Evolutionary conservation across 1,140 invertebrate genomes (phyloP), one percentile per base, ranked within the genome.

Genomic region (Anastatus disparis): DNA sequence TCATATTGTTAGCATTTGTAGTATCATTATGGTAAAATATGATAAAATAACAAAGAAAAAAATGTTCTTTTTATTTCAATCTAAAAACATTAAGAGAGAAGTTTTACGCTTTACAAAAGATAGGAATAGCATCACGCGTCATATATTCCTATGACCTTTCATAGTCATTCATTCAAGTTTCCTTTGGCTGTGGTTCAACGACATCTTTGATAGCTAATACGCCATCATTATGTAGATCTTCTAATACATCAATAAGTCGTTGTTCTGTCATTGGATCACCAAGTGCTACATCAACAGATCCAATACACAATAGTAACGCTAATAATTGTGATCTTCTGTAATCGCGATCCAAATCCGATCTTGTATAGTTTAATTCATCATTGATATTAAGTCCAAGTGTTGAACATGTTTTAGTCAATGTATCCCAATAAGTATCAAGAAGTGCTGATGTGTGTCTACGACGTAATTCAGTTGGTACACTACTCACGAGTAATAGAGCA

Each of bases 401-500:
- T 2, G 78, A 79, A 75, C 88, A 88, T 44, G 88, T 88, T 0
- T 75, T 79, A 26, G 87, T 89, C 10, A 94, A 86, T 12, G 87
- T 83, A 29, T 88, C 82, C 87, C 91, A 93, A 77, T 94, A 94
- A 20, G 87, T 85, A 70, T 93, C 90, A 50, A 94, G 86, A 15
- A 94, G 81, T 0, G 82, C 76, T 10, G 89, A 84, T 0, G 89
- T 90, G 71, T 90, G 87, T 15, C 87, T 76, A 27, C 91, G 87
- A 26, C 93, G 85, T 53, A 92, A 77, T 76, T 92, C 90, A 0
- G 92, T 91, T 0, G 91, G 89, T 27, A 94, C 83, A 1, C 92
- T 94, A 66, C 92, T 93, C n/a, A 94, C 87, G 3, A 94, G 79
- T n/a, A 94, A 82, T 24, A 94, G 79, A 1, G 93, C 93, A 0